These are phyloP conservation scores for Bradynema listronoti DNA, from an alignment of 1,140 invertebrate genomes.

Conservation along the genomic window DNA sequence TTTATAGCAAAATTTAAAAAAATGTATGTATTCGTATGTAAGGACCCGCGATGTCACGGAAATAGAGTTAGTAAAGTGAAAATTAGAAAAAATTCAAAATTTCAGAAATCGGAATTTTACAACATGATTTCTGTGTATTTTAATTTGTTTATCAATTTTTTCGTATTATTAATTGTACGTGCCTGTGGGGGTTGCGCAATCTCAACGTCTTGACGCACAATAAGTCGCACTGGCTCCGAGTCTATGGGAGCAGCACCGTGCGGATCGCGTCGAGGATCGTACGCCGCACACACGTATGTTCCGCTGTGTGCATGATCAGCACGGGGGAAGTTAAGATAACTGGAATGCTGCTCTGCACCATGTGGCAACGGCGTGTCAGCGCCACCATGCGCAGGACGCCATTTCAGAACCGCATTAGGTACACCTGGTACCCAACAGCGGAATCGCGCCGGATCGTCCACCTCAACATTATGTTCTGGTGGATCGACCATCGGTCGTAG, in stretches of 20 bases:
- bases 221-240: constrained; percentile 38
- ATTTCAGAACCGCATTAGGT: constrained; percentile 45
- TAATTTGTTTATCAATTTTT: too few relatives aligned
- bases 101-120: too few relatives aligned
- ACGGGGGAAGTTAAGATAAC: constrained; percentile 41
- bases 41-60: too few relatives aligned
- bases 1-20: too few relatives aligned
- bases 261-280: constrained; percentile 41
- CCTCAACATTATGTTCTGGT: constrained; percentile 42
- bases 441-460: constrained; percentile 50
- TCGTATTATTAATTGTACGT: too few relatives aligned
- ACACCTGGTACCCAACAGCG: constrained; percentile 55
- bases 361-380: constrained; percentile 43
- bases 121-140: too few relatives aligned
- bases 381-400: constrained; percentile 45
- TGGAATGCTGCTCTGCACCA: constrained; percentile 40
- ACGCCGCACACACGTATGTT: constrained; percentile 50
- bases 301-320: constrained; percentile 24
- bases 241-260: constrained; percentile 26
- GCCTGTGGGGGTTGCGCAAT: too few relatives aligned
- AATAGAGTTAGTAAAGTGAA: too few relatives aligned
- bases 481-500: constrained; percentile 50
- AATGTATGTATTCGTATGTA: too few relatives aligned
- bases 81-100: too few relatives aligned
- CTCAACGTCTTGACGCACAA: constrained; percentile 22